These are phyloP conservation scores for Ancistrus triradiatus DNA, from an alignment of 2,113 vertebrate genomes.

Conservation along the genomic window DNA sequence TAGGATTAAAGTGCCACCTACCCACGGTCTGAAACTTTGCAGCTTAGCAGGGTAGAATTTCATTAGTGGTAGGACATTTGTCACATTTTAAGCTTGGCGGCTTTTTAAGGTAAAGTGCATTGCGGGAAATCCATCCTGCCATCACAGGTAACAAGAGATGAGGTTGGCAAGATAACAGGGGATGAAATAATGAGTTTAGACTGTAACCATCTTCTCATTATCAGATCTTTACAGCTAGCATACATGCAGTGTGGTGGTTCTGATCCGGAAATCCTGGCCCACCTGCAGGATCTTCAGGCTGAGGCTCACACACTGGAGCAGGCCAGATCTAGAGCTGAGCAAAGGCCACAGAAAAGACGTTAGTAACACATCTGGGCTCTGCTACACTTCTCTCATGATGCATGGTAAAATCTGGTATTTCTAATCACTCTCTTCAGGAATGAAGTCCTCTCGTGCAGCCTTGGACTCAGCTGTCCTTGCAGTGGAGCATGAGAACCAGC, in stretches of 20 bases:
- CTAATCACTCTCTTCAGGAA: conserved; percentile 52
- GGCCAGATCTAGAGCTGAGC: conserved; percentile 1
- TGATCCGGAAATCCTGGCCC: conserved; percentile 64
- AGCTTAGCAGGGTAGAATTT: too few relatives aligned
- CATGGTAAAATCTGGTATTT: not conserved
- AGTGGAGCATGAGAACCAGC: conserved; percentile 74
- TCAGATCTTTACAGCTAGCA: conserved; percentile 63
- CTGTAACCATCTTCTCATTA: too few relatives aligned
- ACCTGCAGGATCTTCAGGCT: conserved; percentile 74
- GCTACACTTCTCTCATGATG: not conserved
- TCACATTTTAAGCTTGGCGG: too few relatives aligned
- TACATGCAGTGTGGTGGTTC: conserved; percentile 70
- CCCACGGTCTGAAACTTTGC: too few relatives aligned
- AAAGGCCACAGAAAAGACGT: conserved; percentile 50
- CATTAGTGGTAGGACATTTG: too few relatives aligned
- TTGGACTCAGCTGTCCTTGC: conserved; percentile 57
- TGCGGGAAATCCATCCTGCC: too few relatives aligned
- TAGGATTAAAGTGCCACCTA: too few relatives aligned
- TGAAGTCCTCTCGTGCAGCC: not conserved
- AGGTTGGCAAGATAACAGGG: too few relatives aligned
- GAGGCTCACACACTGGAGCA: conserved; percentile 72
- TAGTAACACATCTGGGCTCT: conserved; percentile 25
- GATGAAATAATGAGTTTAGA: too few relatives aligned
- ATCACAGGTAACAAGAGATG: too few relatives aligned
- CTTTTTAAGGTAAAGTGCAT: too few relatives aligned